Evolutionary conservation across 2,888 invertebrate species (phyloP).

Genomic region (Plagiodera versicolora): DNA sequence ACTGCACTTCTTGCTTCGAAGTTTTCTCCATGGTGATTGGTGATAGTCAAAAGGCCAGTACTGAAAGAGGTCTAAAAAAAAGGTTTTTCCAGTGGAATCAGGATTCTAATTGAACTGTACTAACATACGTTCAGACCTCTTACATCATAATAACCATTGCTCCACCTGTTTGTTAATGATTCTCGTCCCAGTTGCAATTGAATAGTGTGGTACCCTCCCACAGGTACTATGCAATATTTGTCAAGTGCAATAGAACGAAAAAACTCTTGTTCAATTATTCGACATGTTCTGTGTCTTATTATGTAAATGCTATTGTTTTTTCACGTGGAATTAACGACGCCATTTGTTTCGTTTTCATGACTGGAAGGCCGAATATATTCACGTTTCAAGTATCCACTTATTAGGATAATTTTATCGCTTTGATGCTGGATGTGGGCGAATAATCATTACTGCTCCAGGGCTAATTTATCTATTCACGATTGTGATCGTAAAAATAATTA

Average conservation of each 20-base stretch:
- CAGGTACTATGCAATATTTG: conserved; percentile 34
- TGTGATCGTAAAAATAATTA: no score
- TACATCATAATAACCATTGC: conserved; percentile 40
- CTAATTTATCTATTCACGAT: neutral
- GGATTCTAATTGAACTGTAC: conserved; percentile 24
- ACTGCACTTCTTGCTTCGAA: no score
- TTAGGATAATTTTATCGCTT: neutral
- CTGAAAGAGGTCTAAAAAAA: no score
- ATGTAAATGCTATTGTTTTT: conserved; percentile 26
- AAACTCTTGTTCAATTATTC: conserved; percentile 22
- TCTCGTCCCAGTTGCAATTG: conserved; percentile 43
- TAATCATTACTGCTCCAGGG: neutral
- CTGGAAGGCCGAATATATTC: neutral
- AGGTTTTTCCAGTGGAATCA: neutral
- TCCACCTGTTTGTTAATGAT: conserved; percentile 45
- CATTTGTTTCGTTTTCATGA: conserved; percentile 5
- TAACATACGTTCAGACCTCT: conserved; percentile 22
- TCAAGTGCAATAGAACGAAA: conserved; percentile 30
- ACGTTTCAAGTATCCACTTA: neutral
- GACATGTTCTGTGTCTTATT: conserved; percentile 23
- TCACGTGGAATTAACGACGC: conserved; percentile 16
- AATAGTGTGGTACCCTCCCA: conserved; percentile 33
- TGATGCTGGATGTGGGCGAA: neutral
- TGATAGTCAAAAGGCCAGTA: no score
- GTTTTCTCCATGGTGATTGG: no score